These are phyloP conservation scores for Cryptoblepharus egeriae DNA, from an alignment of 2,797 vertebrate genomes.

Conservation along the genomic window DNA sequence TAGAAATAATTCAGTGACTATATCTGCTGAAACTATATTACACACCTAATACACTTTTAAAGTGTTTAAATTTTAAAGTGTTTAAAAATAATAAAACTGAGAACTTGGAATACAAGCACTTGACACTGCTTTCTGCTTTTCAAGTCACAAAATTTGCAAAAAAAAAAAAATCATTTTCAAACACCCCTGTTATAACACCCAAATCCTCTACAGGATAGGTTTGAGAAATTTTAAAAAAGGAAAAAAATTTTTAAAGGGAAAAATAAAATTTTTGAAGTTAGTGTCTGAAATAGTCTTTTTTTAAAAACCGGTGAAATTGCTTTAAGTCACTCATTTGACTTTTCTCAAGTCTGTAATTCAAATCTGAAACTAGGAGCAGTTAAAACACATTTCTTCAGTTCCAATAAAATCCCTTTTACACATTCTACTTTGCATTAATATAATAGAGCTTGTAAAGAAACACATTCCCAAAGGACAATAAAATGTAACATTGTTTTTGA, in stretches of 20 bases:
- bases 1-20: too few species aligned
- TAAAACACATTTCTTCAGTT: neutral
- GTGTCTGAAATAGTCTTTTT: neutral
- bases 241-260: too few species aligned
- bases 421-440: neutral
- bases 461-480: neutral
- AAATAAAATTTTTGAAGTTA: neutral
- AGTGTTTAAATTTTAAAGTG: too few species aligned
- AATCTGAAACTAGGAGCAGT: neutral
- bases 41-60: too few species aligned
- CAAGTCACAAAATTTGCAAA: too few species aligned
- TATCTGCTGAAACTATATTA: too few species aligned
- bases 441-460: neutral
- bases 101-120: too few species aligned
- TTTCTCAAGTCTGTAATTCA: neutral
- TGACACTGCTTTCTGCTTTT: too few species aligned
- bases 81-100: too few species aligned
- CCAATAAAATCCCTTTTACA: neutral
- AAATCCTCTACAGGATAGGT: neutral
- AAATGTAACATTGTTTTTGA: neutral
- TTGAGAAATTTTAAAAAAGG: neutral
- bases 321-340: neutral
- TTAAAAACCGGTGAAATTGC: conserved; percentile 4
- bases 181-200: neutral
- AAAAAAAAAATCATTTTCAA: too few species aligned